A percentile compares a stretch with the other conserved stretches of the same genome.
Conservation (phyloP, 2,113 vertebrate species). For the Aspiorhynchus laticeps region DNA sequence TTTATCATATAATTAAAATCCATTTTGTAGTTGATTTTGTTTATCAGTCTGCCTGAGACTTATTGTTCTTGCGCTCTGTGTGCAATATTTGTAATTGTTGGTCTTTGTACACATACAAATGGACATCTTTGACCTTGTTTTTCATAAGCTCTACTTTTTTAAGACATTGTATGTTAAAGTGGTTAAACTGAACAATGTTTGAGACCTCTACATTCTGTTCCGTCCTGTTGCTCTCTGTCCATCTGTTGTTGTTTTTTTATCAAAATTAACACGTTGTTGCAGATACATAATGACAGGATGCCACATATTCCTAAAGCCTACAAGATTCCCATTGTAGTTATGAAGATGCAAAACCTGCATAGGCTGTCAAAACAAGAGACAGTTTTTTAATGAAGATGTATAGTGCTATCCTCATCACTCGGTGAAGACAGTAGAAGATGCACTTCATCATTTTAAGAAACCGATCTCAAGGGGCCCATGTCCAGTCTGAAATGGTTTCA, state of each 20-base stretch:
- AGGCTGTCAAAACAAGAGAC: slow-evolving; percentile 28
- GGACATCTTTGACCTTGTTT: neutral
- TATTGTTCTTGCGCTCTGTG: neutral
- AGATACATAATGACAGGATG: neutral
- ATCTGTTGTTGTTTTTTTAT: neutral
- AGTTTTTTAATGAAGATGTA: slow-evolving; percentile 37
- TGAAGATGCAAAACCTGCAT: slow-evolving; percentile 34
- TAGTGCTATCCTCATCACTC: slow-evolving; percentile 21
- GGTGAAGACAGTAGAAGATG: slow-evolving; percentile 25
- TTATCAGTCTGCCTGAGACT: neutral
- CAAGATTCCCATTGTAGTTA: slow-evolving; percentile 16
- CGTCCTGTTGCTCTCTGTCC: neutral
- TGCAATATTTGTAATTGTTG: neutral
- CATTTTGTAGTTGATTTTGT: neutral
- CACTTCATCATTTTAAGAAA: slow-evolving; percentile 10
- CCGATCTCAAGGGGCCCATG: slow-evolving; percentile 2
- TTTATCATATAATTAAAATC: neutral
- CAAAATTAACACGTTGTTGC: neutral
- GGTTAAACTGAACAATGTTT: neutral
- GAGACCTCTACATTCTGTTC: neutral
- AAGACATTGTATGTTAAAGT: neutral
- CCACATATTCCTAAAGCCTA: neutral
- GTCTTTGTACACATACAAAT: neutral
- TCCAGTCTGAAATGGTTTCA: slow-evolving; percentile 14
- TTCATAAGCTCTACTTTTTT: neutral